A percentile compares a stretch with the other conserved stretches of the same genome.
phyloP scores from a whole-genome alignment of 2,797 vertebrate genomes.

The Spondyliosoma cantharus region DNA sequence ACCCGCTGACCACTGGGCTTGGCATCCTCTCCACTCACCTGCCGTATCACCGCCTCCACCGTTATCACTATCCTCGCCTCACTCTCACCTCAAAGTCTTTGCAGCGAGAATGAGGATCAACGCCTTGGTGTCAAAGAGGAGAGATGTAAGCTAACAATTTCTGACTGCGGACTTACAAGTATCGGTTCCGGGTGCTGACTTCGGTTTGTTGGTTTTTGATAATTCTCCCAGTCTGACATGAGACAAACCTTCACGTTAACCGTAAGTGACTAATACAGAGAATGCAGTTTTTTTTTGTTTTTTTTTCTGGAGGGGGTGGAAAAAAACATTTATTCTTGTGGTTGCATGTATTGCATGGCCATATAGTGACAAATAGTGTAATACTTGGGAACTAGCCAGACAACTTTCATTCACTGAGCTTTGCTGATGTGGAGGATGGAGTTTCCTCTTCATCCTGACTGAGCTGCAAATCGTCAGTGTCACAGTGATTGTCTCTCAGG shows the following conservation, averaged over 20 bases:
- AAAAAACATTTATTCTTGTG: background rate
- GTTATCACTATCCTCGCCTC: constrained; percentile 66
- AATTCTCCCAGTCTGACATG: constrained; percentile 69
- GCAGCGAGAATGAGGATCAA: constrained; percentile 88
- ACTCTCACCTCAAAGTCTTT: constrained; percentile 73
- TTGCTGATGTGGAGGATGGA: constrained; percentile 38
- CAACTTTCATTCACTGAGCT: constrained; percentile 24
- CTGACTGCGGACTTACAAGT: constrained; percentile 87
- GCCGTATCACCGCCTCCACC: constrained; percentile 74
- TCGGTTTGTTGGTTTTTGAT: constrained; percentile 81
- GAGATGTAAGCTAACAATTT: constrained; percentile 68
- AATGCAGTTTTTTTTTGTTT: background rate
- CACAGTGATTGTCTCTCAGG: constrained; percentile 57
- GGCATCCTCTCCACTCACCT: constrained; percentile 78
- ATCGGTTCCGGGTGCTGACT: constrained; percentile 88
- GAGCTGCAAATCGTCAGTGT: constrained; percentile 53
- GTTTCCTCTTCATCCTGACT: constrained; percentile 41
- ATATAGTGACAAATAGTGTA: background rate
- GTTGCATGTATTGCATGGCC: constrained; percentile 17
- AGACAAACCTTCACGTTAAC: constrained; percentile 88
- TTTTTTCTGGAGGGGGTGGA: background rate
- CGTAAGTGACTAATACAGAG: constrained; percentile 82
- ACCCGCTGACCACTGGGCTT: constrained; percentile 79
- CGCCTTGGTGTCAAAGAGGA: constrained; percentile 83
- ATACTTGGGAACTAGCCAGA: background rate